Evolutionary conservation across 1,140 invertebrate species (phyloP).

Genomic region (Drosophila ficusphila): DNA sequence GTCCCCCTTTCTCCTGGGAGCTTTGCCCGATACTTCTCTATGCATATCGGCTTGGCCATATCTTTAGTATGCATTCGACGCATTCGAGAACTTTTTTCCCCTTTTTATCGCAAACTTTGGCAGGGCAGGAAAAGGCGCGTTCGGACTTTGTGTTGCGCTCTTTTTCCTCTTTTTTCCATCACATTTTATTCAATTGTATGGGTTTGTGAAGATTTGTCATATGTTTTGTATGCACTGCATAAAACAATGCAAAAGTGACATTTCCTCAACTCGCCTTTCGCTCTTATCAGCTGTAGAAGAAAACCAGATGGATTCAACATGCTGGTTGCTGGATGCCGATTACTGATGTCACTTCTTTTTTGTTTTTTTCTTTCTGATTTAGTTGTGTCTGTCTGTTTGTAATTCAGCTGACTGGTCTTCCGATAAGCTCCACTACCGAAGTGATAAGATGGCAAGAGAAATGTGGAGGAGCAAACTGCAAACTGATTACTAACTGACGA

Average conservation of each 20-base stretch:
- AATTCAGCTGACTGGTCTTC: slow-evolving; percentile 28
- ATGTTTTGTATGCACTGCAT: slow-evolving; percentile 64
- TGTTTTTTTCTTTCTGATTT: background rate
- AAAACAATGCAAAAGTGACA: slow-evolving; percentile 71
- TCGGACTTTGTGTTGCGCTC: slow-evolving; percentile 56
- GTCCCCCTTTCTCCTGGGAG: background rate
- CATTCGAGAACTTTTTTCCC: slow-evolving; percentile 63
- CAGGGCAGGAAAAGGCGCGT: slow-evolving; percentile 75
- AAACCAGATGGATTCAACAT: slow-evolving; percentile 26
- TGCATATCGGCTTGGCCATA: slow-evolving; percentile 58
- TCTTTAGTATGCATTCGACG: slow-evolving; percentile 76
- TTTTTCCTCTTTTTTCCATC: slow-evolving; percentile 16
- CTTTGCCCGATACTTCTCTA: background rate
- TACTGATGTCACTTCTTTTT: slow-evolving; percentile 4
- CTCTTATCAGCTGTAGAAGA: slow-evolving; percentile 49
- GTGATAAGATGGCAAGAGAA: slow-evolving; percentile 47
- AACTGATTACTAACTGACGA: slow-evolving; percentile 59
- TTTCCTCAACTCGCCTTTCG: slow-evolving; percentile 63
- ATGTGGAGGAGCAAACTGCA: slow-evolving; percentile 60
- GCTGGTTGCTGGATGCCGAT: slow-evolving; percentile 29
- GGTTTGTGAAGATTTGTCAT: slow-evolving; percentile 30
- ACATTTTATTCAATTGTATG: slow-evolving; percentile 12
- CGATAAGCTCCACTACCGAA: slow-evolving; percentile 28
- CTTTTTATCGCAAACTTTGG: slow-evolving; percentile 75
- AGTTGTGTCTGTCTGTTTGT: slow-evolving; percentile 18